A percentile compares a stretch with the other conserved stretches of the same genome.
Evolutionary conservation across 2,888 invertebrate genomes (phyloP).

Genomic region (Polyploca ridens): DNA sequence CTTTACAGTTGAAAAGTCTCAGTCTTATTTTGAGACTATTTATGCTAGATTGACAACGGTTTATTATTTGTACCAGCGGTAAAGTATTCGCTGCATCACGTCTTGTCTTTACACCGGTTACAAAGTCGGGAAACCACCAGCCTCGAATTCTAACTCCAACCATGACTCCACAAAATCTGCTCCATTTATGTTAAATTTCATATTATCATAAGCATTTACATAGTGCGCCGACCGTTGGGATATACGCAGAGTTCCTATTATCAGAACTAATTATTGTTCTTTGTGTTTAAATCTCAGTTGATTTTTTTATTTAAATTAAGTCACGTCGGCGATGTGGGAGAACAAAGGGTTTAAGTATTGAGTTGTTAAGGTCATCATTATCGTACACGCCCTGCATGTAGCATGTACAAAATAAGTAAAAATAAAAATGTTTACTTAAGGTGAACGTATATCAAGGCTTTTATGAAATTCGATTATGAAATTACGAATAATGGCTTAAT

Average conservation of each 20-base stretch:
- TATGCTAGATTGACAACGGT: slow-evolving; percentile 10
- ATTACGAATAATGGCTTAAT: not conserved
- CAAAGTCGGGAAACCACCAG: slow-evolving; percentile 57
- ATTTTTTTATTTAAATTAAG: slow-evolving; percentile 70
- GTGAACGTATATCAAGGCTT: not conserved
- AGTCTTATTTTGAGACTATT: not conserved
- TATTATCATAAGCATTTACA: slow-evolving; percentile 82
- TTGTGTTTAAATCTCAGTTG: slow-evolving; percentile 74
- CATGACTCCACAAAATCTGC: slow-evolving; percentile 77
- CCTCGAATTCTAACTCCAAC: slow-evolving; percentile 59
- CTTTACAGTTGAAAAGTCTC: not conserved
- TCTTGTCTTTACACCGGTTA: slow-evolving; percentile 57
- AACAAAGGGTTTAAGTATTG: slow-evolving; percentile 48
- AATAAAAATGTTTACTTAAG: not conserved
- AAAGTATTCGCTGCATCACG: slow-evolving; percentile 69
- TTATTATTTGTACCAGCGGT: slow-evolving; percentile 33
- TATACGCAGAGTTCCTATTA: slow-evolving; percentile 70
- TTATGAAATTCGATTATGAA: not conserved
- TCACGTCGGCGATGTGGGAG: slow-evolving; percentile 55
- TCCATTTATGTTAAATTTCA: slow-evolving; percentile 76
- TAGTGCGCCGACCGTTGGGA: slow-evolving; percentile 66
- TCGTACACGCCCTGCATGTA: slow-evolving; percentile 27
- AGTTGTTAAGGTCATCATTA: slow-evolving; percentile 22
- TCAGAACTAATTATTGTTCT: slow-evolving; percentile 80
- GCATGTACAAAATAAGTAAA: slow-evolving; percentile 10